phyloP scores from a whole-genome alignment of 2,113 vertebrate species.

The Aegotheles bennettii region DNA sequence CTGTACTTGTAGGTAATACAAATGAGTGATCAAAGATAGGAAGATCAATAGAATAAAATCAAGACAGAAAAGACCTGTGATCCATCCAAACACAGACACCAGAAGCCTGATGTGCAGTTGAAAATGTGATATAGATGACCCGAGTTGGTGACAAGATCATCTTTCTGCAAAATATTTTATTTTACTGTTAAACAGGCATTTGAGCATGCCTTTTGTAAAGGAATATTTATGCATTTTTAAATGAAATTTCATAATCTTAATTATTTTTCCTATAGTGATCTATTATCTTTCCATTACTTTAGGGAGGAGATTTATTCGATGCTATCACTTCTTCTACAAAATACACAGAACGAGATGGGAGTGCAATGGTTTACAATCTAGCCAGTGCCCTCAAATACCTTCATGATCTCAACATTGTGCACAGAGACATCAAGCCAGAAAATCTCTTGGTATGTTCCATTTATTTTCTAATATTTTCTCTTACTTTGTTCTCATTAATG shows the following conservation, averaged over 20 bases:
- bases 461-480: background rate
- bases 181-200: background rate
- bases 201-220: background rate
- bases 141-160: background rate
- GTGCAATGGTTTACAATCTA: conserved; percentile 92
- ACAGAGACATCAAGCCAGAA: conserved; percentile 97
- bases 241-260: background rate
- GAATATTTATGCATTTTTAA: fast-evolving
- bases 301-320: conserved; percentile 97
- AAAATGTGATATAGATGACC: background rate
- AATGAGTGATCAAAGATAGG: background rate
- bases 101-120: background rate
- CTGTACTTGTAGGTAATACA: background rate
- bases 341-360: conserved; percentile 92
- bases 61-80: background rate
- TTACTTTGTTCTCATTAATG: background rate
- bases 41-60: background rate
- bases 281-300: background rate
- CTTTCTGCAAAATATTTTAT: background rate
- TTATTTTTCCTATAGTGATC: background rate
- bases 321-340: conserved; percentile 96
- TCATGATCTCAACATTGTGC: conserved; percentile 89
- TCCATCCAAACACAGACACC: background rate
- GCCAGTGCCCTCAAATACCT: conserved; percentile 91
- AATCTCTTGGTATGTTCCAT: conserved; percentile 85